phyloP scores from a whole-genome alignment of 2,113 vertebrate genomes.

The Pampusana beccarii region DNA sequence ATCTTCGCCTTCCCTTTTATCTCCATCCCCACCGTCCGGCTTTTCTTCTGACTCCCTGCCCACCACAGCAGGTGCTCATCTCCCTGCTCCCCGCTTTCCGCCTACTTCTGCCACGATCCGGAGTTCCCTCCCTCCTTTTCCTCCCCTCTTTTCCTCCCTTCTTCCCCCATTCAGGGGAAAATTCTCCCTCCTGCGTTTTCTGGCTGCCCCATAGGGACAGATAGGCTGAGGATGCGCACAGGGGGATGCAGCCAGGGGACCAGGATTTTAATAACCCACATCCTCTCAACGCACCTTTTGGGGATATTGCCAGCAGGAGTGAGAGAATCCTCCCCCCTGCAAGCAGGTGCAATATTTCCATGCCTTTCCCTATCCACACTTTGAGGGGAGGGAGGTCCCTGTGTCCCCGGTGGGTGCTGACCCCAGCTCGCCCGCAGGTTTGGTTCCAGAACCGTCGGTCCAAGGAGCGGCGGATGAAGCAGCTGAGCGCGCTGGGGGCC shows the following conservation, averaged over 20 bases:
- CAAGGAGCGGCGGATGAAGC: constrained; percentile 95
- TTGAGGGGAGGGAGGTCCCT: no score
- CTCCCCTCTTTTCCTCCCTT: not conserved
- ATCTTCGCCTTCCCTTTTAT: not conserved
- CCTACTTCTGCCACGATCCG: fast-evolving
- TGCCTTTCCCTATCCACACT: not conserved
- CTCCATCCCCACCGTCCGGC: not conserved
- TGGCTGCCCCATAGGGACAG: not conserved
- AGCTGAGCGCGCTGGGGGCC: constrained; percentile 91
- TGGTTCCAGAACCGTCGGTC: constrained; percentile 91
- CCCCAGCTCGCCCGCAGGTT: constrained; percentile 63
- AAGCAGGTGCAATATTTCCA: not conserved
- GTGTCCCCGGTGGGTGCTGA: not conserved
- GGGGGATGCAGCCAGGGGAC: not conserved
- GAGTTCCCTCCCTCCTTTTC: not conserved
- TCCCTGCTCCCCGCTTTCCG: not conserved
- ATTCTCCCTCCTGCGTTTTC: not conserved
- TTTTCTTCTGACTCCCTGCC: not conserved
- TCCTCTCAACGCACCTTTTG: not conserved
- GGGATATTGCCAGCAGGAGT: not conserved
- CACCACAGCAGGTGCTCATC: not conserved
- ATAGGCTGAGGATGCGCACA: fast-evolving
- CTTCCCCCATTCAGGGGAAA: not conserved
- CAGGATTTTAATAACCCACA: not conserved
- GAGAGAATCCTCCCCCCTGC: no score